Conservation (phyloP, 2,797 vertebrate genomes). For the Neoniphon sammara region DNA sequence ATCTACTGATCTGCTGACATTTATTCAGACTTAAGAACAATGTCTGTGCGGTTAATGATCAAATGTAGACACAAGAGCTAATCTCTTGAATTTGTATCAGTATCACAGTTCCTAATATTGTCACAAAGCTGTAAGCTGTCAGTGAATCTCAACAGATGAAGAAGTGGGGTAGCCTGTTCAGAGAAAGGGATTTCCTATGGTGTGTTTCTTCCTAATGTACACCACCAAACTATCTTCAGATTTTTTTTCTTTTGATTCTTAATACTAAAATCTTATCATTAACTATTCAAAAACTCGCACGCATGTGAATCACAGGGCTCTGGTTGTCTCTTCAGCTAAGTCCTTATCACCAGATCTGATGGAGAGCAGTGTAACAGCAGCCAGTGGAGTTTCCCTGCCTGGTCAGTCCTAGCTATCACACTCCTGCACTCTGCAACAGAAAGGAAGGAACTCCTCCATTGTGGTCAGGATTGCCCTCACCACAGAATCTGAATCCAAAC, state of each 20-base stretch:
- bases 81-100: background rate
- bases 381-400: conserved; percentile 65
- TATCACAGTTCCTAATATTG: no score
- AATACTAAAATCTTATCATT: conserved; percentile 32
- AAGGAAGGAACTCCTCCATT: conserved; percentile 76
- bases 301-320: conserved; percentile 33
- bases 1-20: background rate
- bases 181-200: conserved; percentile 4
- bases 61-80: background rate
- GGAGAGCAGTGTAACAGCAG: conserved; percentile 29
- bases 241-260: conserved; percentile 22
- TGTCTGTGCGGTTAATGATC: background rate
- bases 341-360: background rate
- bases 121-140: no score
- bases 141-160: conserved; percentile 10
- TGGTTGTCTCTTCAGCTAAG: conserved; percentile 3
- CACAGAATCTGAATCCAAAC: conserved; percentile 53
- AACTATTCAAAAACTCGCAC: conserved; percentile 40
- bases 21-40: background rate
- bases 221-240: background rate
- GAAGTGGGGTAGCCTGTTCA: background rate
- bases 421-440: conserved; percentile 44
- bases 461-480: conserved; percentile 64
- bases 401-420: conserved; percentile 18
- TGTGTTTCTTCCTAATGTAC: conserved; percentile 11